Evolutionary conservation across 2,113 vertebrate species (phyloP).

Genomic region (Limanda limanda): DNA sequence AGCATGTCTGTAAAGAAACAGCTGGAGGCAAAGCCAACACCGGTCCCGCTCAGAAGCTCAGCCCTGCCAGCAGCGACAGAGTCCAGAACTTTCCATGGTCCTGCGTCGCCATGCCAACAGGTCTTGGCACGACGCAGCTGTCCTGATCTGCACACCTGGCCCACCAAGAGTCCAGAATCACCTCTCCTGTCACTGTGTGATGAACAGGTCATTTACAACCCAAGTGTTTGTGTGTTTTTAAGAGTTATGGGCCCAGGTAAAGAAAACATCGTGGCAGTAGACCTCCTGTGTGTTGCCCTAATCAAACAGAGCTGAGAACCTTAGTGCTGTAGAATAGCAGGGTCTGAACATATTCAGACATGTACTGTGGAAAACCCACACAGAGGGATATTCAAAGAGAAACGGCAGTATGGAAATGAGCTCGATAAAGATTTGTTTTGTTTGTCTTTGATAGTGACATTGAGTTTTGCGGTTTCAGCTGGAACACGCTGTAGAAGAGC

Average conservation of each 20-base stretch:
- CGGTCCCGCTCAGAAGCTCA: conserved; percentile 72
- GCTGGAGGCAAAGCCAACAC: conserved; percentile 85
- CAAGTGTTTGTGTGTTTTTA: conserved; percentile 84
- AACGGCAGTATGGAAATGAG: conserved; percentile 49
- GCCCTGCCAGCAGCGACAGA: conserved; percentile 80
- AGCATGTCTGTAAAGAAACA: conserved; percentile 82
- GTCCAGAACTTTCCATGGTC: conserved; percentile 84
- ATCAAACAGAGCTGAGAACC: conserved; percentile 78
- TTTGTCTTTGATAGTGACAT: conserved; percentile 44
- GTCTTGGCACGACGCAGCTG: conserved; percentile 72
- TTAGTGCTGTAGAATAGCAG: conserved; percentile 59
- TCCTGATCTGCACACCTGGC: conserved; percentile 82
- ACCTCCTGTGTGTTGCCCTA: conserved; percentile 78
- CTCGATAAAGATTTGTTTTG: conserved; percentile 44
- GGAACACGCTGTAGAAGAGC: neutral
- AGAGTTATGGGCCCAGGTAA: conserved; percentile 81
- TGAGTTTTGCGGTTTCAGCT: conserved; percentile 24
- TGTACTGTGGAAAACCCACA: conserved; percentile 64
- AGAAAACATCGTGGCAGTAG: conserved; percentile 76
- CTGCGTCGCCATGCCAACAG: conserved; percentile 73
- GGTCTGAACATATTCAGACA: conserved; percentile 61
- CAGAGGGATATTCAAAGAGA: conserved; percentile 65
- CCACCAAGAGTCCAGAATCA: conserved; percentile 81
- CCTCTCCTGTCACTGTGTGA: conserved; percentile 81
- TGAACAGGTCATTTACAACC: conserved; percentile 84